Evolutionary conservation across 1,140 invertebrate species (phyloP).

Genomic region (Bombus haemorrhoidalis): DNA sequence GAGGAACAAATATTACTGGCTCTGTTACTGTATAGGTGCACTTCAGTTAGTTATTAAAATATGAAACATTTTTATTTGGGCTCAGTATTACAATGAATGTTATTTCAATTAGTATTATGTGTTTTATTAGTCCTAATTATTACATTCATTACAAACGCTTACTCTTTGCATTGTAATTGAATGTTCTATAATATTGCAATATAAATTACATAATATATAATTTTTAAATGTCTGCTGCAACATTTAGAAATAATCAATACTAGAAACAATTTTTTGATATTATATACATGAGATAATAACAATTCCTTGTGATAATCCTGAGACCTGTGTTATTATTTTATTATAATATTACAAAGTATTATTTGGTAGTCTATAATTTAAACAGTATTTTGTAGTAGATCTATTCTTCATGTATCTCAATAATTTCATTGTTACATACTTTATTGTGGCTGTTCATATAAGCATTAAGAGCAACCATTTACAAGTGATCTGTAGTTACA

Average conservation of each 20-base stretch:
- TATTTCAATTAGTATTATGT: slow-evolving; percentile 18
- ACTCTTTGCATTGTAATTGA: not conserved
- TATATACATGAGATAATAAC: not conserved
- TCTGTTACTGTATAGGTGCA: slow-evolving; percentile 65
- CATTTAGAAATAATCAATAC: not conserved
- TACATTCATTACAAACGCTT: not conserved
- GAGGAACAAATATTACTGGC: slow-evolving; percentile 63
- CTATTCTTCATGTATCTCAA: slow-evolving; percentile 30
- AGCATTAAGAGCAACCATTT: slow-evolving; percentile 2
- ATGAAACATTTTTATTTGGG: slow-evolving; percentile 40
- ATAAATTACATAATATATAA: not conserved
- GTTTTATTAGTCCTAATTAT: not conserved
- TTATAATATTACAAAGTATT: slow-evolving; percentile 52
- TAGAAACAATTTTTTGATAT: not conserved
- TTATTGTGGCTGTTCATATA: slow-evolving; percentile 43
- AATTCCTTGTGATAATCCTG: slow-evolving; percentile 55
- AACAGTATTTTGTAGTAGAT: slow-evolving; percentile 53
- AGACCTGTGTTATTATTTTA: slow-evolving; percentile 49
- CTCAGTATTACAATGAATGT: slow-evolving; percentile 62
- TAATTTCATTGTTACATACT: slow-evolving; percentile 26
- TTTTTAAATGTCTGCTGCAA: not conserved
- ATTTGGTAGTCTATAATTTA: slow-evolving; percentile 55
- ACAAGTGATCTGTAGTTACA: slow-evolving; percentile 39
- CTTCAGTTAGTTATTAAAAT: slow-evolving; percentile 64
- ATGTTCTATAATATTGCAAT: not conserved